Evolutionary conservation across 1,140 invertebrate species (phyloP).

Genomic region (Caerostris darwini): DNA sequence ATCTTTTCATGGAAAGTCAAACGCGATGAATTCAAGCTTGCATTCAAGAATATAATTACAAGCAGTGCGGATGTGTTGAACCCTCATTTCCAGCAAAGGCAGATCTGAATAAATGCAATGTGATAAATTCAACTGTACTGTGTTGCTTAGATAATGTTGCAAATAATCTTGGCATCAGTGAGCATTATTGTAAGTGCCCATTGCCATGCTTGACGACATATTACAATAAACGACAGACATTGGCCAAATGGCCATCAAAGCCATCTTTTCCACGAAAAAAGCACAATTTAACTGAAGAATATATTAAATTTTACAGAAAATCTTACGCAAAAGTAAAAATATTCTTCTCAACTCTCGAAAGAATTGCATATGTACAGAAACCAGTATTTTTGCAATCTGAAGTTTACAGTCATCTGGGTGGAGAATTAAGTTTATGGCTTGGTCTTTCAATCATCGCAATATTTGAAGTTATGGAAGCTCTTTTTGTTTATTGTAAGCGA

Average conservation of each 20-base stretch:
- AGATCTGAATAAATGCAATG: not conserved
- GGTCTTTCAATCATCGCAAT: constrained; percentile 29
- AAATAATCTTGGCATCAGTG: not conserved
- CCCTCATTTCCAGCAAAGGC: not conserved
- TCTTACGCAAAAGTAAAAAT: not conserved
- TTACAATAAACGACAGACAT: not conserved
- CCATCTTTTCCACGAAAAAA: not conserved
- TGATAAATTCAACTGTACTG: not conserved
- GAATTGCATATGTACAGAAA: not conserved
- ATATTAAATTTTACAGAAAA: not conserved
- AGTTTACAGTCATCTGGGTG: constrained; percentile 24
- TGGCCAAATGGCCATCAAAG: constrained; percentile 2
- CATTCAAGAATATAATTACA: not conserved
- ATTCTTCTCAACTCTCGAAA: not conserved
- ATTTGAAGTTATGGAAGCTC: not conserved
- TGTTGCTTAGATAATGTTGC: not conserved
- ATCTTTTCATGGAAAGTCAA: not conserved
- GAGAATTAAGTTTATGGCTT: constrained; percentile 45
- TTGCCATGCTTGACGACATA: not conserved
- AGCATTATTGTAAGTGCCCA: not conserved
- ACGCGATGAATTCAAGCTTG: not conserved
- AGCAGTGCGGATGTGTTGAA: not conserved
- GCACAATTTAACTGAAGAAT: too few relatives aligned
- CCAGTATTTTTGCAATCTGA: not conserved
- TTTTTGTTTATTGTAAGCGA: not conserved